A percentile compares a stretch with the other conserved stretches of the same genome.
Conservation (phyloP, 1,140 invertebrate species). For the Procambarus clarkii region DNA sequence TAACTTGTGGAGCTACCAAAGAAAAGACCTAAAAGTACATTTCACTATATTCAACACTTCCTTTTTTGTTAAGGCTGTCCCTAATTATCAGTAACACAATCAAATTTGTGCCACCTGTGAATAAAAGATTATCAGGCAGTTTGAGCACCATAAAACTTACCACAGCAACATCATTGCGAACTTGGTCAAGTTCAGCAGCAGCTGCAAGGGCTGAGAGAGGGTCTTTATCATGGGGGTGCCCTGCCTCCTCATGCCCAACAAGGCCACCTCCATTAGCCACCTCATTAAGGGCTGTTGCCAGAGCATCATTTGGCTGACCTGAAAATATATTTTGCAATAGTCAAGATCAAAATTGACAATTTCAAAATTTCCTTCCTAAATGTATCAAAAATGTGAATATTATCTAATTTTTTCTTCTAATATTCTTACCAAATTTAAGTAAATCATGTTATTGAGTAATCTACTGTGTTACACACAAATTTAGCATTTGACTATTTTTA, state of each 20-base stretch:
- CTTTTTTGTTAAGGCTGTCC: not conserved
- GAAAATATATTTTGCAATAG: not conserved
- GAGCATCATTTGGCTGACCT: conserved; percentile 58
- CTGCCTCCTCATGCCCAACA: conserved; percentile 15
- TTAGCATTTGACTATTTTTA: no score
- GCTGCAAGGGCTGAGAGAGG: conserved; percentile 63
- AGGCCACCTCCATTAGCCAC: conserved; percentile 28
- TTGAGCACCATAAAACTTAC: conserved; percentile 17
- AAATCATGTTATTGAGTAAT: no score
- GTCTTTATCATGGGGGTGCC: conserved; percentile 44
- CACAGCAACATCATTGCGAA: conserved; percentile 60
- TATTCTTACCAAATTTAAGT: no score
- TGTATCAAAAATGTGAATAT: no score
- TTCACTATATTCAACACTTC: not conserved
- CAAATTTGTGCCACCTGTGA: no score
- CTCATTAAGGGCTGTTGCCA: conserved; percentile 55
- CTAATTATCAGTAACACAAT: not conserved
- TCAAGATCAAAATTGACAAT: no score
- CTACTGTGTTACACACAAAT: no score
- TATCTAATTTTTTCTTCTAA: no score
- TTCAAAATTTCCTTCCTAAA: no score
- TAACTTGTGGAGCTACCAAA: not conserved
- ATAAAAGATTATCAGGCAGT: not conserved
- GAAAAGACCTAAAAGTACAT: not conserved
- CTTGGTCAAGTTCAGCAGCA: conserved; percentile 67